Evolutionary conservation across 2,888 invertebrate species (phyloP), one percentile per base, ranked within the genome.

Genomic region (Coelinius sp.): DNA sequence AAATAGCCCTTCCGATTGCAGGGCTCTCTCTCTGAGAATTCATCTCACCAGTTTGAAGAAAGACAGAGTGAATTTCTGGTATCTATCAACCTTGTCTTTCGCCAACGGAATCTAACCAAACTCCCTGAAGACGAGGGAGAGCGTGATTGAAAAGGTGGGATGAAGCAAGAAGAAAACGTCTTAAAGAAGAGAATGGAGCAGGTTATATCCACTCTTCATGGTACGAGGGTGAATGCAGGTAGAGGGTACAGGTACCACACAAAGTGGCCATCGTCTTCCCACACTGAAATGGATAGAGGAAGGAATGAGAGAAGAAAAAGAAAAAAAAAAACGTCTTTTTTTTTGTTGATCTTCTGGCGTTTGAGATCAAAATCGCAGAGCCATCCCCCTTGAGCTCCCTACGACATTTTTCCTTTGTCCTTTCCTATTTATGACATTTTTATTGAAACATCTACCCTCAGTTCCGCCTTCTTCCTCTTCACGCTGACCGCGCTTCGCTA

Each of bases 211-310:
- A 59, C 59, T 35, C 31, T n/a, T 41, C 7, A 17, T 22, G 10
- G 31, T 59, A 59, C 31, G 59, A 59, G 59, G 59, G 59, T 59
- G 59, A 31, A 52, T 56, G 76, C 78, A 78, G 78, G 78, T 79
- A 78, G 75, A 73, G 62, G 74, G 69, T 25, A 74, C 76, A 76
- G 75, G 75, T 76, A 77, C 74, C 73, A 77, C 80, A 78, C 78
- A 81, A 79, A 79, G 77, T 80, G 78, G 80, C 76, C 77, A 78
- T 75, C 73, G 76, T 82, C 80, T 82, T 82, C 80, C 81, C 82
- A 80, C 83, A 81, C 80, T 41, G 46, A 10, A 49, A 17, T 38
- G 38, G 24, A 41, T 59, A 59, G 49, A 24, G 73, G 56, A 52
- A 56, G 71, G 35, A 52, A 52, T 20, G 65, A 68, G 44, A 69